Conservation (phyloP, 2,888 invertebrate species). For the Kuschelorhynchus macadamiae region DNA sequence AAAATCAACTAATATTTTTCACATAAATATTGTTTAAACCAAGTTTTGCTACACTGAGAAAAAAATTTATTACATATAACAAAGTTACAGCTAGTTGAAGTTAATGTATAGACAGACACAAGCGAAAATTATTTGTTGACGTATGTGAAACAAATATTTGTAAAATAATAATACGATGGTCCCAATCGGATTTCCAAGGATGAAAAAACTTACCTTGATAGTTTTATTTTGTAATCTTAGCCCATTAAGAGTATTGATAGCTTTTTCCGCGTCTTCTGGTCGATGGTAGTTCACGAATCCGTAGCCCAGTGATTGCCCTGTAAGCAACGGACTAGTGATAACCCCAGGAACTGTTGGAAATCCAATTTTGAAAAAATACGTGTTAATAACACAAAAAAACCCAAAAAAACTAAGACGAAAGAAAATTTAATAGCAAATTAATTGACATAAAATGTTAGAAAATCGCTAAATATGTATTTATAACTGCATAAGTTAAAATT, state of each 20-base stretch:
- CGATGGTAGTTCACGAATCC: conserved; percentile 99
- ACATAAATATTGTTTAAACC: too few relatives aligned
- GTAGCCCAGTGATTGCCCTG: conserved; percentile 98
- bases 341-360: conserved; percentile 68
- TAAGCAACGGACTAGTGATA: conserved; percentile 70
- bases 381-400: conserved; percentile 61
- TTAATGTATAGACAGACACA: too few relatives aligned
- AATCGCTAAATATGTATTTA: conserved; percentile 33
- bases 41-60: too few relatives aligned
- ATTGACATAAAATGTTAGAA: conserved; percentile 31
- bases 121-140: too few relatives aligned
- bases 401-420: conserved; percentile 51
- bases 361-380: conserved; percentile 59
- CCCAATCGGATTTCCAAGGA: conserved; percentile 45
- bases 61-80: too few relatives aligned
- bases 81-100: too few relatives aligned
- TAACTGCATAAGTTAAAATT: too few relatives aligned
- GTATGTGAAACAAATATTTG: too few relatives aligned
- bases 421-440: conserved; percentile 42
- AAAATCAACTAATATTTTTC: not conserved
- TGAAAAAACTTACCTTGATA: conserved; percentile 83
- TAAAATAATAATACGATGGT: conserved; percentile 5
- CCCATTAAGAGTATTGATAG: conserved; percentile 97
- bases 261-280: conserved; percentile 98
- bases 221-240: conserved; percentile 99